Evolutionary conservation across 1,140 invertebrate species (phyloP).

Genomic region (Oreohelix idahoensis): DNA sequence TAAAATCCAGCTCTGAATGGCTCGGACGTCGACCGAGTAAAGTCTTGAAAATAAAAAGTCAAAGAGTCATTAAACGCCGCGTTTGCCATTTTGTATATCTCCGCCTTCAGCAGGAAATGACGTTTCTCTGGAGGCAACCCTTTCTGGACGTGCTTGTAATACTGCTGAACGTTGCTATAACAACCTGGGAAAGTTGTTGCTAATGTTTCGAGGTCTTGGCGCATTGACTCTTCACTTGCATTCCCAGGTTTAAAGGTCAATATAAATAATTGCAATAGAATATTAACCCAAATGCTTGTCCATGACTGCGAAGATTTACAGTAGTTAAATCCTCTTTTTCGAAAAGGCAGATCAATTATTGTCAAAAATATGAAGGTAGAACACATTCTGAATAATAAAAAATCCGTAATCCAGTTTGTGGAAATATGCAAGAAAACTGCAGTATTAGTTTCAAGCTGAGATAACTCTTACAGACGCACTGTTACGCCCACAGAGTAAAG

Average conservation of each 20-base stretch:
- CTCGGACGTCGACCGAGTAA: background rate
- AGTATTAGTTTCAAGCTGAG: no score
- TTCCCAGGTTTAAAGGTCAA: background rate
- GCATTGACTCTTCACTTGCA: background rate
- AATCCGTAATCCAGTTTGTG: no score
- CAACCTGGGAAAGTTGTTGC: background rate
- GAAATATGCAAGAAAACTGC: no score
- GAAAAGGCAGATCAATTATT: no score
- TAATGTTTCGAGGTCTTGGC: background rate
- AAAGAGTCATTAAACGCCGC: conserved; percentile 26
- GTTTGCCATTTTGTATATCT: conserved; percentile 6
- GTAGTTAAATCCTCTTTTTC: no score
- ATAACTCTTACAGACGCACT: no score
- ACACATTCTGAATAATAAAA: no score
- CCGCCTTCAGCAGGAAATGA: background rate
- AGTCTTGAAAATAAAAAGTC: conserved; percentile 36
- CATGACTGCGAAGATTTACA: background rate
- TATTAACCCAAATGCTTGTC: background rate
- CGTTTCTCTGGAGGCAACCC: background rate
- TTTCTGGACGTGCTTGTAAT: conserved; percentile 1
- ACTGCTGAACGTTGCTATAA: conserved; percentile 31
- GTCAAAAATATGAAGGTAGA: no score
- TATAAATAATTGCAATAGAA: background rate
- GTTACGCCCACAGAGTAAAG: no score
- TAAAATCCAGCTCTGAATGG: conserved; percentile 33